Conservation (phyloP, 1,140 invertebrate species). For the Drosophila prosaltans region DNA sequence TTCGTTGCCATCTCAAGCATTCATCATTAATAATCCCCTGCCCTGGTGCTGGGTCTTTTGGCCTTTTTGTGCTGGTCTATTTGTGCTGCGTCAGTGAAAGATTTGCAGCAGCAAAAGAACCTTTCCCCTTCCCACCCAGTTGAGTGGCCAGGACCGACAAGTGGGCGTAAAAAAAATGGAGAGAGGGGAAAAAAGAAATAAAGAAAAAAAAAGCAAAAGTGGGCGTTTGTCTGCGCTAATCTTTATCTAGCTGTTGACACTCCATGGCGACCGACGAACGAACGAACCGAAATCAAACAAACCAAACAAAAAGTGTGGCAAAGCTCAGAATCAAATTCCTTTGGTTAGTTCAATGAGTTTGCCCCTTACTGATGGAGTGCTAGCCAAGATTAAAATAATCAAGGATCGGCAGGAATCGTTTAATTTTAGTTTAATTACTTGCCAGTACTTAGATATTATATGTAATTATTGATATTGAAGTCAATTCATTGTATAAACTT, state of each 20-base stretch:
- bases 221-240: constrained; percentile 79
- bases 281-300: constrained; percentile 33
- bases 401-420: neutral
- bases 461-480: too few species aligned
- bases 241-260: constrained; percentile 81
- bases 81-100: constrained; percentile 78
- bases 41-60: constrained; percentile 34
- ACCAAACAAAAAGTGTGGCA: constrained; percentile 42
- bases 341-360: constrained; percentile 8
- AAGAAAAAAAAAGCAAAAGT: constrained; percentile 52
- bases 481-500: too few species aligned
- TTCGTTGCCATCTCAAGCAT: constrained; percentile 79
- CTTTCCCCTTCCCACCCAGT: constrained; percentile 13
- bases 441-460: too few species aligned
- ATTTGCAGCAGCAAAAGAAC: constrained; percentile 56
- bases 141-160: constrained; percentile 55
- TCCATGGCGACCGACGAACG: constrained; percentile 65
- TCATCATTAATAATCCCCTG: constrained; percentile 76
- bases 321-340: constrained; percentile 60
- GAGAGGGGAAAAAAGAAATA: neutral
- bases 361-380: neutral
- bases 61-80: constrained; percentile 56
- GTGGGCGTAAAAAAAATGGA: constrained; percentile 59
- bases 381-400: constrained; percentile 22
- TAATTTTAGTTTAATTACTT: neutral